These are phyloP conservation scores for Eubasilissa regina DNA, from an alignment of 1,140 invertebrate genomes.

Conservation along the genomic window DNA sequence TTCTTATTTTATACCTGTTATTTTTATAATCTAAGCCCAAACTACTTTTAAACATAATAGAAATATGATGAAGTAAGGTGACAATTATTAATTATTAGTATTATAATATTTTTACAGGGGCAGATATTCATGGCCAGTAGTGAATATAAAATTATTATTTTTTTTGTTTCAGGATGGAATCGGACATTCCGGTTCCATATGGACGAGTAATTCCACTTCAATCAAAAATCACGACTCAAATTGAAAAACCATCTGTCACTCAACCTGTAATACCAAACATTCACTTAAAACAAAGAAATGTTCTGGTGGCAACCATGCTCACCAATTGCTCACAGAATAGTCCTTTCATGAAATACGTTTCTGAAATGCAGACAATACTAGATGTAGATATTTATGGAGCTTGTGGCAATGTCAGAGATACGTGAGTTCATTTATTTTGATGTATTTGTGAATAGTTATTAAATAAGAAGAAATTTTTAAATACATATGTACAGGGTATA, in stretches of 20 bases:
- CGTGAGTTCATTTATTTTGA: slow-evolving; percentile 41
- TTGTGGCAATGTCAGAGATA: slow-evolving; percentile 66
- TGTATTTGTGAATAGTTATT: not conserved
- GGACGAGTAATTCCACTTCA: slow-evolving; percentile 68
- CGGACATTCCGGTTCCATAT: slow-evolving; percentile 78
- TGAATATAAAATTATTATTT: too few relatives aligned
- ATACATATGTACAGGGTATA: too few relatives aligned
- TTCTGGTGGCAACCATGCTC: slow-evolving; percentile 72
- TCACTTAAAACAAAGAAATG: slow-evolving; percentile 63
- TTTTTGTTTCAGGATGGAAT: slow-evolving; percentile 68
- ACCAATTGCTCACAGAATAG: slow-evolving; percentile 75
- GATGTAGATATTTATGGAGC: slow-evolving; percentile 74
- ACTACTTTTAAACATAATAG: too few relatives aligned
- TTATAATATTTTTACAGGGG: too few relatives aligned
- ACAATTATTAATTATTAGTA: too few relatives aligned
- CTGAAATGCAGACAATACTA: slow-evolving; percentile 72
- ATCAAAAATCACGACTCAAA: not conserved
- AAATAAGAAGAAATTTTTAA: not conserved
- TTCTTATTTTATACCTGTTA: too few relatives aligned
- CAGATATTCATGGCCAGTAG: too few relatives aligned
- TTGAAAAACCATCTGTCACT: not conserved
- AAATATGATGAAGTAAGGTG: too few relatives aligned
- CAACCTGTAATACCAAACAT: slow-evolving; percentile 44
- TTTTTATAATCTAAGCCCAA: too few relatives aligned
- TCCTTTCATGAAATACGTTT: slow-evolving; percentile 72